Evolutionary conservation across 2,888 invertebrate species (phyloP).

Genomic region (Oligia fasciuncula): DNA sequence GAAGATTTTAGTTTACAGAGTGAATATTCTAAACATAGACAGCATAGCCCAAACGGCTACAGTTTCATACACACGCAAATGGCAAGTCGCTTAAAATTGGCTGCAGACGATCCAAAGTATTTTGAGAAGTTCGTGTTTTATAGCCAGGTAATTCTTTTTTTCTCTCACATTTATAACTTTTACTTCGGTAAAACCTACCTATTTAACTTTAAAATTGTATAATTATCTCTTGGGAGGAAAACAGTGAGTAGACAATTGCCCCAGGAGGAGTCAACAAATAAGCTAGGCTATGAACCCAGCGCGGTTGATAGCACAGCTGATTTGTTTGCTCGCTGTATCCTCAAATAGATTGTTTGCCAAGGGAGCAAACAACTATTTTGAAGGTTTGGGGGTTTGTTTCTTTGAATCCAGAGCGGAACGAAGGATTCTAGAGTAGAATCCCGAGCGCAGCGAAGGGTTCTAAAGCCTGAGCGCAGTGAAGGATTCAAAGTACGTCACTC

Average conservation of each 20-base stretch:
- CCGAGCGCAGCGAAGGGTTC: too few relatives aligned
- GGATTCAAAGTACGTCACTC: too few relatives aligned
- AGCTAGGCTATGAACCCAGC: too few relatives aligned
- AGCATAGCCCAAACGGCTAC: slow-evolving; percentile 96
- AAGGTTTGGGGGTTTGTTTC: too few relatives aligned
- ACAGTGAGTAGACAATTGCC: too few relatives aligned
- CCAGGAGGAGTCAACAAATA: too few relatives aligned
- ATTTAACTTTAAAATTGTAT: neutral
- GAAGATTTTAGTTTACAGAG: slow-evolving; percentile 89
- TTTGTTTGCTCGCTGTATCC: neutral
- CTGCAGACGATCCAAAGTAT: slow-evolving; percentile 87
- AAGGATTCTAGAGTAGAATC: too few relatives aligned
- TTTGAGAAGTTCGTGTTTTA: slow-evolving; percentile 94
- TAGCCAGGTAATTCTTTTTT: slow-evolving; percentile 92
- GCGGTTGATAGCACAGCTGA: neutral
- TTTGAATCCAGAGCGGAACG: too few relatives aligned
- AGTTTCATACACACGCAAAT: slow-evolving; percentile 91
- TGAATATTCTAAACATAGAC: slow-evolving; percentile 93
- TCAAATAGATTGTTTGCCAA: neutral
- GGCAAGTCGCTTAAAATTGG: slow-evolving; percentile 90
- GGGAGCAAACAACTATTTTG: too few relatives aligned
- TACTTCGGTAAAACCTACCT: neutral
- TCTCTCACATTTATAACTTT: neutral
- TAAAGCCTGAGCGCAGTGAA: too few relatives aligned
- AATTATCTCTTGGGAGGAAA: neutral